A percentile compares a stretch with the other conserved stretches of the same genome.
These are phyloP conservation scores for Neoaliturus tenellus DNA, from an alignment of 2,888 invertebrate species.

Conservation along the genomic window DNA sequence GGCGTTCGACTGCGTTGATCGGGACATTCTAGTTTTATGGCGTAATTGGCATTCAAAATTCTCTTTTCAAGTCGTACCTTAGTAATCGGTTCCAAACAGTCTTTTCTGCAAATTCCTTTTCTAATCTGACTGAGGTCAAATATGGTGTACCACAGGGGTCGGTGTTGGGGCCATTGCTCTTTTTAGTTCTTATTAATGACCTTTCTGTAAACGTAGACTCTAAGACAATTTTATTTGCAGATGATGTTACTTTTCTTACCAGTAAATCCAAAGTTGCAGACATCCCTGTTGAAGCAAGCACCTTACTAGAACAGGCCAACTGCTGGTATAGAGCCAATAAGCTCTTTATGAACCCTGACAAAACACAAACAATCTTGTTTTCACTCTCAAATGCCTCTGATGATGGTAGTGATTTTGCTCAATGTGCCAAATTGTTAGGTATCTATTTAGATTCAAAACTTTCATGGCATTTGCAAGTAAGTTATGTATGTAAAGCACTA, in stretches of 20 bases:
- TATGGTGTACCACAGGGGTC: slow-evolving; percentile 44
- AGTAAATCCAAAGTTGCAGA: too few species aligned
- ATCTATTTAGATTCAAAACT: too few species aligned
- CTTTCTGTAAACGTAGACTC: background rate
- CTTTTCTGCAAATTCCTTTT: background rate
- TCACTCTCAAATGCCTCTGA: too few species aligned
- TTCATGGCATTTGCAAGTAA: too few species aligned
- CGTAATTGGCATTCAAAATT: slow-evolving; percentile 15
- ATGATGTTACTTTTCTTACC: slow-evolving; percentile 8
- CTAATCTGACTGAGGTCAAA: background rate
- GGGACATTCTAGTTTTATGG: slow-evolving; percentile 1
- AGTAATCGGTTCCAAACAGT: slow-evolving; percentile 37
- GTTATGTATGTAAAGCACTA: too few species aligned
- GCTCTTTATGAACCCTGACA: too few species aligned
- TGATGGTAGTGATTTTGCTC: too few species aligned
- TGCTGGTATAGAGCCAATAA: too few species aligned
- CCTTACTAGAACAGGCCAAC: too few species aligned
- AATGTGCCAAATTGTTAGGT: too few species aligned
- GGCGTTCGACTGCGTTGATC: slow-evolving; percentile 24
- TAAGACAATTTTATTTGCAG: background rate
- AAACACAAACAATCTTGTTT: too few species aligned
- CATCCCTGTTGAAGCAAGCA: too few species aligned
- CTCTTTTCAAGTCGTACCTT: slow-evolving; percentile 34
- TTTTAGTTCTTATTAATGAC: background rate
- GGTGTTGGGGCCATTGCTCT: background rate